A percentile compares a stretch with the other conserved stretches of the same genome.
These are phyloP conservation scores for Nannoperca obscura DNA, from an alignment of 2,797 vertebrate species.

Conservation along the genomic window DNA sequence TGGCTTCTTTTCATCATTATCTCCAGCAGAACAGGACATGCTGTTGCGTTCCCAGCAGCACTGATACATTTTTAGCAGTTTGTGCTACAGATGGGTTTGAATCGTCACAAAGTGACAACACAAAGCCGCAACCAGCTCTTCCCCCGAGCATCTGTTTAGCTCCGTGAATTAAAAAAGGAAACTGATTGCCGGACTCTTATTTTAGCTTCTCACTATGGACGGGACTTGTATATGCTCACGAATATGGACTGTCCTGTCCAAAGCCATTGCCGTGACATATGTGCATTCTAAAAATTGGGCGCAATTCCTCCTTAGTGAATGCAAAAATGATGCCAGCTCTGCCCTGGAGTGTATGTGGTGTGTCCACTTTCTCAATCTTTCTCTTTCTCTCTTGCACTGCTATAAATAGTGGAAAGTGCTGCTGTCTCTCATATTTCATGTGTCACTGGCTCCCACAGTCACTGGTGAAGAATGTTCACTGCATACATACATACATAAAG, in stretches of 20 bases:
- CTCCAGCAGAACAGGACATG: slow-evolving; percentile 59
- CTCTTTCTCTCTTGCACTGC: slow-evolving; percentile 65
- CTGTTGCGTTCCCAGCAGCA: slow-evolving; percentile 53
- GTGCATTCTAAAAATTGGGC: slow-evolving; percentile 43
- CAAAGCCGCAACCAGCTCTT: slow-evolving; percentile 43
- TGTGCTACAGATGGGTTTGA: slow-evolving; percentile 56
- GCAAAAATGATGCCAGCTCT: slow-evolving; percentile 70
- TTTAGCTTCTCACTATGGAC: slow-evolving; percentile 15
- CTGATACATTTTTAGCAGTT: slow-evolving; percentile 63
- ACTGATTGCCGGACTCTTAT: slow-evolving; percentile 22
- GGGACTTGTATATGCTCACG: background rate
- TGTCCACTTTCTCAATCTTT: slow-evolving; percentile 63
- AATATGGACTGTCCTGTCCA: slow-evolving; percentile 25
- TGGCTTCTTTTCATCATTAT: slow-evolving; percentile 49
- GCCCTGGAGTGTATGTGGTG: slow-evolving; percentile 69
- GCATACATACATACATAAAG: slow-evolving; percentile 54
- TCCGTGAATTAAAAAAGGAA: slow-evolving; percentile 32
- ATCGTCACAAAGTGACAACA: slow-evolving; percentile 51
- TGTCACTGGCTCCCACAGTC: slow-evolving; percentile 83
- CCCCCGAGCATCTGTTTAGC: slow-evolving; percentile 55
- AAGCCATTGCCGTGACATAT: slow-evolving; percentile 28
- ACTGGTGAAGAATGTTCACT: slow-evolving; percentile 75
- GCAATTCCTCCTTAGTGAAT: slow-evolving; percentile 59
- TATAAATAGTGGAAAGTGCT: slow-evolving; percentile 85
- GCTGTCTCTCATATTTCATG: slow-evolving; percentile 87